A percentile compares a stretch with the other conserved stretches of the same genome.
Conservation (phyloP, 2,797 vertebrate genomes). For the Urosaurus nigricauda region DNA sequence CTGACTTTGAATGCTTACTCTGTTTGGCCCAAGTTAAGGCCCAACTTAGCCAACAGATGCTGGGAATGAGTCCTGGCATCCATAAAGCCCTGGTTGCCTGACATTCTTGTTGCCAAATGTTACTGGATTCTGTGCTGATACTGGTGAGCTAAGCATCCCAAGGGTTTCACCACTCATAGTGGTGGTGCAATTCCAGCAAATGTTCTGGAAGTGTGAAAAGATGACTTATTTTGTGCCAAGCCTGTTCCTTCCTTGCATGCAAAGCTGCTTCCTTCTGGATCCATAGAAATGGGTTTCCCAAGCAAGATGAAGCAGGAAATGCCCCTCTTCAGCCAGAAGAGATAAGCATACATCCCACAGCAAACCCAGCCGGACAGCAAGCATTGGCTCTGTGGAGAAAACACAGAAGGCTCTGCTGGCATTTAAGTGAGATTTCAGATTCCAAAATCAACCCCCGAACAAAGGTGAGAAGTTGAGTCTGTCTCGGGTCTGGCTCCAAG, state of each 20-base stretch:
- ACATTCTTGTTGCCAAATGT: constrained; percentile 10
- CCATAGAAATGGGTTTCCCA: constrained; percentile 64
- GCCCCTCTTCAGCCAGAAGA: constrained; percentile 56
- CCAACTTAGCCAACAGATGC: background rate
- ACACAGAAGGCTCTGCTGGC: background rate
- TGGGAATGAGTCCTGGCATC: background rate
- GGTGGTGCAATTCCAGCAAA: constrained; percentile 44
- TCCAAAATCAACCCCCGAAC: constrained; percentile 12
- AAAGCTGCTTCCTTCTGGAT: constrained; percentile 65
- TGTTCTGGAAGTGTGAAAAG: constrained; percentile 58
- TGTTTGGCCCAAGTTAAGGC: background rate
- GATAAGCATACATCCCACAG: constrained; percentile 48
- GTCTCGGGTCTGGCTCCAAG: background rate
- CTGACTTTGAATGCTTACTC: background rate
- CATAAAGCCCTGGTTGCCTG: background rate
- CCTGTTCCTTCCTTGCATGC: constrained; percentile 41
- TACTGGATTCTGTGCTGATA: constrained; percentile 30
- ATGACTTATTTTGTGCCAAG: constrained; percentile 34
- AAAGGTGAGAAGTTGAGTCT: constrained; percentile 9
- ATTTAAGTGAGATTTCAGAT: constrained; percentile 50
- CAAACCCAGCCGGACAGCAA: constrained; percentile 24
- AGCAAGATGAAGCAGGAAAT: constrained; percentile 50
- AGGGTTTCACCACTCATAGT: constrained; percentile 41
- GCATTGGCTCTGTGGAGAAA: background rate
- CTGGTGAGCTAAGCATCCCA: background rate